phyloP scores from a whole-genome alignment of 2,888 invertebrate genomes.

The Elysia crispata region DNA sequence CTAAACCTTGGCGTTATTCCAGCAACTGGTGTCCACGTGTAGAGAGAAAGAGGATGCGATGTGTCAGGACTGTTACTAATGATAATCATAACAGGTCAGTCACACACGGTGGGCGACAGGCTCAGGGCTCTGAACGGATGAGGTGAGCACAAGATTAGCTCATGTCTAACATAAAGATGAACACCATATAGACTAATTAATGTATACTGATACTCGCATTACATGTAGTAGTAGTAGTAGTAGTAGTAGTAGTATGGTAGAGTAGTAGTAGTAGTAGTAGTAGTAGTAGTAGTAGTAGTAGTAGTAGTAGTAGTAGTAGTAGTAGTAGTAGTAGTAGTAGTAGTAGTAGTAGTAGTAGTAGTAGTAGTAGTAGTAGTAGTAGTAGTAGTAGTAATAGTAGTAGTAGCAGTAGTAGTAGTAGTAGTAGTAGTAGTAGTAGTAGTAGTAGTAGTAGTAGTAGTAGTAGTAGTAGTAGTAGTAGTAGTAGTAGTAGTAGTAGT shows the following conservation, averaged over 20 bases:
- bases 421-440: slow-evolving; percentile 9
- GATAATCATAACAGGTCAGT: background rate
- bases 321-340: slow-evolving; percentile 29
- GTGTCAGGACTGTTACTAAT: background rate
- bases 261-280: slow-evolving; percentile 7
- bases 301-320: slow-evolving; percentile 13
- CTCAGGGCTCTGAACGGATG: too few species aligned
- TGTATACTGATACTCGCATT: too few species aligned
- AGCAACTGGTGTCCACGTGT: too few species aligned
- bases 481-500: too few species aligned
- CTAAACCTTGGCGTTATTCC: too few species aligned
- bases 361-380: slow-evolving; percentile 26
- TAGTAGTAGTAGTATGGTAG: background rate
- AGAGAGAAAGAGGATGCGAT: too few species aligned
- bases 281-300: slow-evolving; percentile 5
- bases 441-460: slow-evolving; percentile 2
- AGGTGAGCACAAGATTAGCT: too few species aligned
- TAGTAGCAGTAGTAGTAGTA: background rate
- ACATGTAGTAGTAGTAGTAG: background rate
- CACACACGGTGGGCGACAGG: too few species aligned
- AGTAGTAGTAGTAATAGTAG: slow-evolving; percentile 23
- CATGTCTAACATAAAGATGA: too few species aligned
- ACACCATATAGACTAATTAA: background rate
- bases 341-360: slow-evolving; percentile 31
- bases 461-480: too few species aligned